phyloP scores from a whole-genome alignment of 2,113 vertebrate species.

The Phalacrocorax aristotelis region DNA sequence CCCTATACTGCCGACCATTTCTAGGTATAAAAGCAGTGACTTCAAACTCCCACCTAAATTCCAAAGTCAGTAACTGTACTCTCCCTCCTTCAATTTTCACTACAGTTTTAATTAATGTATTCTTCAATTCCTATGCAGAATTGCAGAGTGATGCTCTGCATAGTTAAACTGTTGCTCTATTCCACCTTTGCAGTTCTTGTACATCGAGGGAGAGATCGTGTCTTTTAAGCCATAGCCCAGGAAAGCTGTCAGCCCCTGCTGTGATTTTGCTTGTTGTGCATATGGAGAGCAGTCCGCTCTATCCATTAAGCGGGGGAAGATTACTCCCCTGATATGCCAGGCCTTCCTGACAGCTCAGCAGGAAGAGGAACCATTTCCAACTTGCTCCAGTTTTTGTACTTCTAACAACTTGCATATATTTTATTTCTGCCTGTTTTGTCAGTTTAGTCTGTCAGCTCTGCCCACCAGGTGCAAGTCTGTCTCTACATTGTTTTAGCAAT shows the following conservation, averaged over 20 bases:
- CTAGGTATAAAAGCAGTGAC: not conserved
- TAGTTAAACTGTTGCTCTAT: not conserved
- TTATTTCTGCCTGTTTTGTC: not conserved
- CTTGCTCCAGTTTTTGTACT: not conserved
- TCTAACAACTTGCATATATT: not conserved
- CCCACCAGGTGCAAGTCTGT: not conserved
- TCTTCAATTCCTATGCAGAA: not conserved
- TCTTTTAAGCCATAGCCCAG: not conserved
- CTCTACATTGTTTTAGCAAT: not conserved
- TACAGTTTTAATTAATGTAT: not conserved
- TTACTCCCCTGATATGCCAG: not conserved
- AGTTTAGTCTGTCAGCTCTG: not conserved
- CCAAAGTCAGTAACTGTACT: not conserved
- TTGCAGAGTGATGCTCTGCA: not conserved
- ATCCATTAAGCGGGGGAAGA: not conserved
- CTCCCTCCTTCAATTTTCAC: not conserved
- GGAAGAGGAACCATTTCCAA: not conserved
- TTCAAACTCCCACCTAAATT: not conserved
- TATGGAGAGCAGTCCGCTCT: rapidly evolving
- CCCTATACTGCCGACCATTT: not conserved
- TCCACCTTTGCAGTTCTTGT: not conserved
- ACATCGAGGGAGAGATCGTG: not conserved
- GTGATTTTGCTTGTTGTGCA: not conserved
- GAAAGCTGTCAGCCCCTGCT: not conserved
- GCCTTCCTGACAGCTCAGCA: not conserved